Conservation (phyloP, 2,113 vertebrate species). For the Sinocyclocheilus grahami region DNA sequence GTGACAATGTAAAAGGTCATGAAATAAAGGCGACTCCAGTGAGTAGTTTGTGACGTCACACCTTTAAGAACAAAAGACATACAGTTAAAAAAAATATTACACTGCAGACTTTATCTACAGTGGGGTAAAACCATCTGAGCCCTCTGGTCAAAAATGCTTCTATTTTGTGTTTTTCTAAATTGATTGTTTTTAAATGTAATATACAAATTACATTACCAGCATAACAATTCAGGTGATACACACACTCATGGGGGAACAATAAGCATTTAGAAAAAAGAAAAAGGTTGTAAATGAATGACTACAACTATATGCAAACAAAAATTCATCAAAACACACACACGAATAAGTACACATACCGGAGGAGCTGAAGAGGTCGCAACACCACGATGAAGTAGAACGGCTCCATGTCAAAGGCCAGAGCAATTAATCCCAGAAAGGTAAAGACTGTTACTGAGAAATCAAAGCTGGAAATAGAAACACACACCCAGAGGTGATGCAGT, state of each 20-base stretch:
- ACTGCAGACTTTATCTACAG: background rate
- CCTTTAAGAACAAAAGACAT: slow-evolving; percentile 72
- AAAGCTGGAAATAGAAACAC: slow-evolving; percentile 76
- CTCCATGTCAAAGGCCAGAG: slow-evolving; percentile 89
- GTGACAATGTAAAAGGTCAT: slow-evolving; percentile 99
- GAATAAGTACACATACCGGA: slow-evolving; percentile 77
- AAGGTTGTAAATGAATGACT: background rate
- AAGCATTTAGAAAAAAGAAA: background rate
- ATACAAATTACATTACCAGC: too few relatives aligned
- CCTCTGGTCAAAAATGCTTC: background rate
- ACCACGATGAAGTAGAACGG: slow-evolving; percentile 98
- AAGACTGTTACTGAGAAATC: slow-evolving; percentile 92
- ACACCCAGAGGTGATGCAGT: background rate
- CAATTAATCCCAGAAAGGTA: slow-evolving; percentile 92
- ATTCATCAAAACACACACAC: slow-evolving; percentile 5
- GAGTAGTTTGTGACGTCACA: slow-evolving; percentile 91
- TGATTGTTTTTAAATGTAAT: too few relatives aligned
- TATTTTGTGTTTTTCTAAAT: background rate
- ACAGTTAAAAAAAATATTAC: background rate
- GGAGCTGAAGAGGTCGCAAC: slow-evolving; percentile 90
- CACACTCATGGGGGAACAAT: too few relatives aligned
- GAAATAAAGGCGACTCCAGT: slow-evolving; percentile 98
- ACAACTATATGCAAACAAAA: background rate
- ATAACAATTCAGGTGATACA: too few relatives aligned
- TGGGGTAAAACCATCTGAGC: background rate